A percentile compares a stretch with the other conserved stretches of the same genome.
These are phyloP conservation scores for Leistus spinibarbis DNA, from an alignment of 2,888 invertebrate genomes.

Conservation along the genomic window DNA sequence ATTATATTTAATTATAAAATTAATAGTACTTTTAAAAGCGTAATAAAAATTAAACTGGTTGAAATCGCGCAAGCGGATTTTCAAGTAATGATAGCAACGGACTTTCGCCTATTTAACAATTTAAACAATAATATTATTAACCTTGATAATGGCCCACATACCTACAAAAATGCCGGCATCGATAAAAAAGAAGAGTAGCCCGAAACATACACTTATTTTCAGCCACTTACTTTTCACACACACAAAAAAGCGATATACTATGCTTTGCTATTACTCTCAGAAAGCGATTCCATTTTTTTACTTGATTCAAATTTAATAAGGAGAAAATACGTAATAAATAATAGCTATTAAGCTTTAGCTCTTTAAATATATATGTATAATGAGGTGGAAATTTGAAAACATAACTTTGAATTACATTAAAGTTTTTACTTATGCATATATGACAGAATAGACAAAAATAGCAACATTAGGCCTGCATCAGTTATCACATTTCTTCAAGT, in stretches of 20 bases:
- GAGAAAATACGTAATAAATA: too few relatives aligned
- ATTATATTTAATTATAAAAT: constrained; percentile 22
- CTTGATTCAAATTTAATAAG: not conserved
- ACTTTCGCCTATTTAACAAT: constrained; percentile 18
- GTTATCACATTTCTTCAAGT: too few relatives aligned
- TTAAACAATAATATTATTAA: constrained; percentile 13
- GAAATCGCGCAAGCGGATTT: constrained; percentile 1
- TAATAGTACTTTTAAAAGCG: constrained; percentile 13
- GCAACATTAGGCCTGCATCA: too few relatives aligned
- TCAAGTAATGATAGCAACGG: not conserved
- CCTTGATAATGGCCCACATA: constrained; percentile 33
- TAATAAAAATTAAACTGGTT: constrained; percentile 14
- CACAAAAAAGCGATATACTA: not conserved
- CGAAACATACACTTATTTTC: not conserved
- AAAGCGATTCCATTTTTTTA: not conserved
- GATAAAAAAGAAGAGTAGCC: not conserved
- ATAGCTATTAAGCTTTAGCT: too few relatives aligned
- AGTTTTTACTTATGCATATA: too few relatives aligned
- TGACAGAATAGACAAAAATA: too few relatives aligned
- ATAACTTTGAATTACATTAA: too few relatives aligned
- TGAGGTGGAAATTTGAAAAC: too few relatives aligned
- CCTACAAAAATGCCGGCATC: constrained; percentile 19
- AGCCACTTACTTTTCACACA: not conserved
- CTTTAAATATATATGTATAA: too few relatives aligned
- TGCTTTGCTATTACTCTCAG: not conserved